Evolutionary conservation across 1,140 invertebrate genomes (phyloP).

Genomic region (Sycophila sp.): DNA sequence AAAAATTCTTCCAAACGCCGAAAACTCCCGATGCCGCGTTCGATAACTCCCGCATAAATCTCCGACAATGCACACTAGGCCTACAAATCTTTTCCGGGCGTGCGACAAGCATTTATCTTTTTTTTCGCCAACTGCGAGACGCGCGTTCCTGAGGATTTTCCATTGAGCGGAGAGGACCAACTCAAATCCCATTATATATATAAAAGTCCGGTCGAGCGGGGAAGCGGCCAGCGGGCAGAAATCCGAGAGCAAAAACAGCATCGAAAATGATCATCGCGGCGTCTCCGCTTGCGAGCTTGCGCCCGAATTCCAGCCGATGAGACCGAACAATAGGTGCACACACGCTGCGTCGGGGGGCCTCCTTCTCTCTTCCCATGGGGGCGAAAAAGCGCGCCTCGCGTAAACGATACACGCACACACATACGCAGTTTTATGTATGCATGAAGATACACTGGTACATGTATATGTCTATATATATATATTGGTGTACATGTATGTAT

Average conservation of each 20-base stretch:
- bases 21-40: too few relatives aligned
- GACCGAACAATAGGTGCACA: constrained; percentile 17
- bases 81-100: constrained; percentile 1
- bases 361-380: constrained; percentile 14
- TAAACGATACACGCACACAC: background rate
- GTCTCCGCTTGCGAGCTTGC: background rate
- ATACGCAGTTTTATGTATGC: background rate
- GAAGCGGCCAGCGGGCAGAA: background rate
- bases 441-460: too few relatives aligned
- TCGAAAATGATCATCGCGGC: constrained; percentile 2
- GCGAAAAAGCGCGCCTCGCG: background rate
- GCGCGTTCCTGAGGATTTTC: background rate
- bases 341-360: background rate
- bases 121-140: constrained; percentile 8
- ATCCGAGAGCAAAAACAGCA: background rate
- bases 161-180: too few relatives aligned
- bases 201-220: background rate
- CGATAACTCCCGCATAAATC: constrained; percentile 30
- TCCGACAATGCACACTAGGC: background rate
- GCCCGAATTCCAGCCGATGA: background rate
- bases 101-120: background rate
- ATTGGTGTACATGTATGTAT: background rate
- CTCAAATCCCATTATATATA: background rate
- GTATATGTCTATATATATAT: background rate
- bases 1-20: too few relatives aligned